Conservation (phyloP, 2,113 vertebrate genomes). For the Scomber scombrus region DNA sequence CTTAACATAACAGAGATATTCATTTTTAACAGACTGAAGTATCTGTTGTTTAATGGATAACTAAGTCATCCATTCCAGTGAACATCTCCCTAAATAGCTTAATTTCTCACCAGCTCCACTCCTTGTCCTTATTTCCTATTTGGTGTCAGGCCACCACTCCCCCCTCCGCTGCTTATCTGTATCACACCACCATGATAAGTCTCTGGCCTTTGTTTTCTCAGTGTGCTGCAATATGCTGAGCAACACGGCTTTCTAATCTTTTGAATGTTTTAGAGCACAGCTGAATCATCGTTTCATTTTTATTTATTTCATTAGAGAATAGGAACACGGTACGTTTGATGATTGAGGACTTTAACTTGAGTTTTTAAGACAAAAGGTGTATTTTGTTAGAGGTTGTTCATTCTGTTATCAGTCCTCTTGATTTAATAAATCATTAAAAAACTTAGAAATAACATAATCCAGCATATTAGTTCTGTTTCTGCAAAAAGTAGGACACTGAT, state of each 20-base stretch:
- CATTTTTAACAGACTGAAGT: too few species aligned
- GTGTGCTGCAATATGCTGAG: constrained; percentile 18
- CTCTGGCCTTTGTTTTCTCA: constrained; percentile 27
- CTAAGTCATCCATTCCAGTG: not conserved
- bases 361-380: not conserved
- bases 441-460: not conserved
- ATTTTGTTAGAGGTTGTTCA: not conserved
- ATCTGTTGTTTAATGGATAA: not conserved
- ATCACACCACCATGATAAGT: constrained; percentile 28
- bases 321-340: not conserved
- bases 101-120: not conserved
- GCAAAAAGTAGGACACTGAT: not conserved
- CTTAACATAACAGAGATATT: too few species aligned
- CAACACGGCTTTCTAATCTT: not conserved
- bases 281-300: constrained; percentile 1
- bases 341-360: not conserved
- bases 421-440: not conserved
- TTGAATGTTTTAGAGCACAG: constrained; percentile 1
- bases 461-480: not conserved
- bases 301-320: not conserved
- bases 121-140: constrained; percentile 37
- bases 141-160: constrained; percentile 29
- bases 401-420: not conserved
- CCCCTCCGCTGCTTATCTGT: constrained; percentile 56
- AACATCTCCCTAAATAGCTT: not conserved